These are phyloP conservation scores for Athripsodes cinereus DNA, from an alignment of 2,888 invertebrate genomes.

Conservation along the genomic window DNA sequence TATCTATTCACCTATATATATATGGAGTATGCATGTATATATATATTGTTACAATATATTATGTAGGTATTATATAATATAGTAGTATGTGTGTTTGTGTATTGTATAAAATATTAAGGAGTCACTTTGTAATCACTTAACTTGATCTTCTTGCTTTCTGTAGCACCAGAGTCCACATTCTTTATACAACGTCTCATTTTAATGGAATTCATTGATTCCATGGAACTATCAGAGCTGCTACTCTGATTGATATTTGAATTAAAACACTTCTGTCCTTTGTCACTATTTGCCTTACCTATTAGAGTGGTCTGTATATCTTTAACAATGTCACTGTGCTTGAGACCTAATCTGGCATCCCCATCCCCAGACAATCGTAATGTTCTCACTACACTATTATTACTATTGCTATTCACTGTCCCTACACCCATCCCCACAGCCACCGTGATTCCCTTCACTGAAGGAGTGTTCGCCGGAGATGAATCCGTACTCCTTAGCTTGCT, in stretches of 20 bases:
- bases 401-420: neutral
- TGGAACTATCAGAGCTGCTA: slow-evolving; percentile 7
- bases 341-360: slow-evolving; percentile 39
- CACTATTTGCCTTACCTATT: slow-evolving; percentile 46
- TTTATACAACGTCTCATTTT: slow-evolving; percentile 21
- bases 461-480: neutral
- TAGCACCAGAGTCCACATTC: slow-evolving; percentile 21
- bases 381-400: slow-evolving; percentile 32
- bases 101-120: neutral
- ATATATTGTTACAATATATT: too few species aligned
- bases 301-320: slow-evolving; percentile 50
- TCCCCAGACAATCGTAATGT: slow-evolving; percentile 45
- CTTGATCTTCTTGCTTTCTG: slow-evolving; percentile 24
- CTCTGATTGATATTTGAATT: slow-evolving; percentile 14
- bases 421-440: neutral
- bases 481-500: slow-evolving; percentile 29
- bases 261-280: slow-evolving; percentile 40
- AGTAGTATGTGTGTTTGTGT: neutral
- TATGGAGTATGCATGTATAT: too few species aligned
- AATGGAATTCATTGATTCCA: slow-evolving; percentile 10
- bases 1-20: too few species aligned
- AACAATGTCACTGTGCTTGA: slow-evolving; percentile 45
- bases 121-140: slow-evolving; percentile 22
- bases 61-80: neutral
- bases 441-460: neutral